A percentile compares a stretch with the other conserved stretches of the same genome.
Evolutionary conservation across 2,113 vertebrate genomes (phyloP).

Genomic region (Pelvicachromis taeniatus): DNA sequence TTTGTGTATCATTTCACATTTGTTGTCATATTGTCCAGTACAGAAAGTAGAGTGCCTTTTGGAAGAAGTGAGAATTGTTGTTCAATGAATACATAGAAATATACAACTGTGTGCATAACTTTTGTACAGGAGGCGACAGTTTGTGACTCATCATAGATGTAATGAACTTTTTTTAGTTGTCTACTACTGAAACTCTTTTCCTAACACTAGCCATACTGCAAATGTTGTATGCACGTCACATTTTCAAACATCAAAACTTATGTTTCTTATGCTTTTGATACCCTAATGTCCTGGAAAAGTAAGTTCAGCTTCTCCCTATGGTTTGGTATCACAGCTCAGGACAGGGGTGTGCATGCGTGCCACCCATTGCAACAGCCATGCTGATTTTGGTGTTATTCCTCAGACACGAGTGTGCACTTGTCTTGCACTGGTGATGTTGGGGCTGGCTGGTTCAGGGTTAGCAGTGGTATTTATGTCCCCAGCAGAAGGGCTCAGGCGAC

Average conservation of each 20-base stretch:
- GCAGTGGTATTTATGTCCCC: slow-evolving; percentile 36
- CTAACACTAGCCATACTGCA: background rate
- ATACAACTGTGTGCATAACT: background rate
- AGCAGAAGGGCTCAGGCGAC: slow-evolving; percentile 10
- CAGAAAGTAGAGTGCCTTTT: background rate
- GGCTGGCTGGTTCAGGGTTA: slow-evolving; percentile 10
- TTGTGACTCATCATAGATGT: background rate
- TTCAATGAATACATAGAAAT: background rate
- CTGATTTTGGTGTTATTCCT: background rate
- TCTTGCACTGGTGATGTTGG: background rate
- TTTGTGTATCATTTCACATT: background rate
- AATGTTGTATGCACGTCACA: background rate
- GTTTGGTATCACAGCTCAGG: background rate
- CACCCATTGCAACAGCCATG: background rate
- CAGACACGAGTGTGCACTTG: background rate
- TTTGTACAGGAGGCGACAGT: background rate
- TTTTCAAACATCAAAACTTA: background rate
- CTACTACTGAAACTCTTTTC: background rate
- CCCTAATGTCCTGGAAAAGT: background rate
- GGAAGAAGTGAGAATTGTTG: background rate
- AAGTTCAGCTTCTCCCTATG: background rate
- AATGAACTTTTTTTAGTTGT: background rate
- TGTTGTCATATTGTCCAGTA: background rate
- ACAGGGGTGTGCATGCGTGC: background rate
- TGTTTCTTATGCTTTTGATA: background rate